Evolutionary conservation across 2,113 vertebrate species (phyloP), one percentile per base, ranked within the genome.

Genomic region (Opisthocomus hoazin): DNA sequence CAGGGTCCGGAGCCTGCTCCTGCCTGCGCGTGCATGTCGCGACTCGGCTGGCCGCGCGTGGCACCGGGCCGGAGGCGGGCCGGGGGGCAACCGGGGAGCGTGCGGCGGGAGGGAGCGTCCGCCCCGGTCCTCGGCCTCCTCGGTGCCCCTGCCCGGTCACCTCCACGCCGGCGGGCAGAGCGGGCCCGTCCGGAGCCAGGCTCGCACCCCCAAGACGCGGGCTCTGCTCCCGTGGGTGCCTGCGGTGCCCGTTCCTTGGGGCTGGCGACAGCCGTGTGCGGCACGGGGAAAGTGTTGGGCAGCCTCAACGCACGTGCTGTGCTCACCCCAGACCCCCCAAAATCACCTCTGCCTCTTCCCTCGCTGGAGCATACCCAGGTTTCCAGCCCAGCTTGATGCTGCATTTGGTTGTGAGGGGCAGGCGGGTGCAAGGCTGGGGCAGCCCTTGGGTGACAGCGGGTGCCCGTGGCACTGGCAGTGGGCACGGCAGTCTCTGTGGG

Each of bases 1-100:
- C 26, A 77, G 69, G 77, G 77, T 94, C 93, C 74, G 24, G 77
- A 87, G 84, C 74, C 89, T 46, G 89, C 73, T 89, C 4, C 71
- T 92, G 84, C 84, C 89, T 23, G 60, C 2, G 12, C 27, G 51
- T 87, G 86, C 50, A 1, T 89, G 93, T 76, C 75, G 21, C 77
- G 6, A 65, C 68, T 41, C 48, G 23, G 60, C 77, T 56, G 48
- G 50, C 43, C 26, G 10, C 43, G 2, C 36, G 50, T 27, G 89
- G 56, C 87, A 39, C 32, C 30, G 87, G 68, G 56, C 86, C 69
- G 36, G 63, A 23, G 79, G 79, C 32, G 16, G 7, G 46, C 77
- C 43, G 71, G 16, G 50, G 10, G 90, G 39, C n/a, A 19, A n/a
- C 46, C n/a, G 45, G 48, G 53, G 46, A 48, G 50, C 41, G 10